phyloP scores from a whole-genome alignment of 2,113 vertebrate species.

The Oreochromis aureus region DNA sequence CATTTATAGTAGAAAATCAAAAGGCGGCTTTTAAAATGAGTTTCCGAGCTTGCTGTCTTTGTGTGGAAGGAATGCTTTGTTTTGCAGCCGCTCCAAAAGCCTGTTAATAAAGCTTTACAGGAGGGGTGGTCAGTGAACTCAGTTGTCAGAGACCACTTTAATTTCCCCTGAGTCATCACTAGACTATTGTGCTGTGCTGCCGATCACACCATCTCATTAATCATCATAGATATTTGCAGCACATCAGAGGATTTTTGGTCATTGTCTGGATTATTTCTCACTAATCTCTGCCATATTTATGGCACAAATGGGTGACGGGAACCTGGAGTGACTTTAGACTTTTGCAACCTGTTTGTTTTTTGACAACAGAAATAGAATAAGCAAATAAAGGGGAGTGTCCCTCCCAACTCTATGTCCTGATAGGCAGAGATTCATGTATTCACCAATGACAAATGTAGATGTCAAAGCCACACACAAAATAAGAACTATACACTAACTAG shows the following conservation, averaged over 20 bases:
- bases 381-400: background rate
- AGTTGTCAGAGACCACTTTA: background rate
- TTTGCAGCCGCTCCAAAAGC: background rate
- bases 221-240: conserved; percentile 14
- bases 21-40: background rate
- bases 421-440: background rate
- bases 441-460: background rate
- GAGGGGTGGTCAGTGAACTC: background rate
- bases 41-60: background rate
- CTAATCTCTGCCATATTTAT: background rate
- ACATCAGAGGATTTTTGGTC: background rate
- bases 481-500: background rate
- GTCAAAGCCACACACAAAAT: background rate
- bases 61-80: background rate
- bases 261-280: background rate
- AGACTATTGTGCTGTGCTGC: background rate
- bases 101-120: background rate
- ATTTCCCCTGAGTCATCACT: conserved; percentile 22
- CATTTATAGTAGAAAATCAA: conserved; percentile 8
- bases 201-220: conserved; percentile 4
- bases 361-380: background rate
- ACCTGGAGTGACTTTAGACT: background rate
- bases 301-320: background rate
- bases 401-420: background rate
- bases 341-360: background rate